phyloP scores from a whole-genome alignment of 1,140 invertebrate genomes.

The Paralvinella palmiformis region DNA sequence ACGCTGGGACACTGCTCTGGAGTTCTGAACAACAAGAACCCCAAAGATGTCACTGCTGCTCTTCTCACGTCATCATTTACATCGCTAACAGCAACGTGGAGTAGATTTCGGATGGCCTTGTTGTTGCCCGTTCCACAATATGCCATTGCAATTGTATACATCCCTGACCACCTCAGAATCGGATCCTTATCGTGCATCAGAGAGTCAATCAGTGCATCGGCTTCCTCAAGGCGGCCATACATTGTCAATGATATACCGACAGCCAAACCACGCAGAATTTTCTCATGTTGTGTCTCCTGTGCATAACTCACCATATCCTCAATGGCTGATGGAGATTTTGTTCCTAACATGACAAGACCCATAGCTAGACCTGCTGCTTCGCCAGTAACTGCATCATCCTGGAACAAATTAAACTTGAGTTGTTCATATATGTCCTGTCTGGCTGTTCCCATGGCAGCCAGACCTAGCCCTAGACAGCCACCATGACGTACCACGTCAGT shows the following conservation, averaged over 20 bases:
- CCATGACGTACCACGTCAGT: slow-evolving; percentile 80
- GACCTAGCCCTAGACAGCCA: slow-evolving; percentile 89
- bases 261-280: slow-evolving; percentile 90
- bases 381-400: slow-evolving; percentile 93
- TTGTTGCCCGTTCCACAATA: slow-evolving; percentile 98
- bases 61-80: slow-evolving; percentile 98
- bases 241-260: slow-evolving; percentile 93
- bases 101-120: slow-evolving; percentile 84
- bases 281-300: slow-evolving; percentile 93
- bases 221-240: slow-evolving; percentile 94
- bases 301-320: slow-evolving; percentile 84
- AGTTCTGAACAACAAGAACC: slow-evolving; percentile 91
- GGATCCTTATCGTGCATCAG: slow-evolving; percentile 63
- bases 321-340: slow-evolving; percentile 78
- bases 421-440: slow-evolving; percentile 88
- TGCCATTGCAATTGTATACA: slow-evolving; percentile 97
- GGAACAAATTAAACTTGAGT: slow-evolving; percentile 92
- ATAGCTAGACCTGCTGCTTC: slow-evolving; percentile 97
- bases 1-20: slow-evolving; percentile 96
- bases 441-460: slow-evolving; percentile 96
- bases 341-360: slow-evolving; percentile 98
- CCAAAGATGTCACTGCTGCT: slow-evolving; percentile 93
- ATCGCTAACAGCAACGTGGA: slow-evolving; percentile 96
- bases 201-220: slow-evolving; percentile 85
- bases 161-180: slow-evolving; percentile 69